Evolutionary conservation across 1,140 invertebrate species (phyloP), one percentile per base, ranked within the genome.

Genomic region (Spodoptera litura): DNA sequence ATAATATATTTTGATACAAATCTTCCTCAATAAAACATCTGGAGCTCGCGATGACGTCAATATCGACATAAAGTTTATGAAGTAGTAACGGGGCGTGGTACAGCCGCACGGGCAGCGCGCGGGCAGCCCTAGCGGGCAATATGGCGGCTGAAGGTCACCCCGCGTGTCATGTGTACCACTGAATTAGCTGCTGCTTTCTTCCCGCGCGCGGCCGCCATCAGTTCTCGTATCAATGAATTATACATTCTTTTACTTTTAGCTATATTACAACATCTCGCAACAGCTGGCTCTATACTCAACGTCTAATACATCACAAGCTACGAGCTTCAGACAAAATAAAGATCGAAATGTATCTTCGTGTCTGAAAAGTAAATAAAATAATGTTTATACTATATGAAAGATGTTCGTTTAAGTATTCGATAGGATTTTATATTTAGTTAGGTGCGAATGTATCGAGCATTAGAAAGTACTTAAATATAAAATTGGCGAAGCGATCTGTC

Each of bases 171-270:
- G 20, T 13, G 10, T 20, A 11, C 58, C 12, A 70, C 66, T 2
- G 49, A 70, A n/a, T 53, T 70, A 70, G 66, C 49, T 9, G 12
- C 49, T 8, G 27, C 49, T 49, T 31, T 27, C 31, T n/a, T 27
- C 58, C 25, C 38, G 38, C 38, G 0, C 38, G 38, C 38, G 35
- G 35, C 20, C 58, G 58, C 20, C 62, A 53, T 13, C 25, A 44
- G 5, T 53, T 20, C 27, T 4, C 49, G 12, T 52, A 70, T 70
- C 66, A 70, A 70, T 53, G 66, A 70, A 70, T 53, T 49, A 49
- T 15, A 70, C 51, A 53, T 52, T 70, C 44, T 31, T 51, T 68
- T 13, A 68, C 20, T 52, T 68, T 52, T 52, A 3, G 38, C 51
- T 27, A 25, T 70, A 70, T n/a, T 2, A 52, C 49, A 15, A 66